A percentile compares a stretch with the other conserved stretches of the same genome.
These are phyloP conservation scores for Bovichtus variegatus DNA, from an alignment of 2,797 vertebrate species.

Conservation along the genomic window DNA sequence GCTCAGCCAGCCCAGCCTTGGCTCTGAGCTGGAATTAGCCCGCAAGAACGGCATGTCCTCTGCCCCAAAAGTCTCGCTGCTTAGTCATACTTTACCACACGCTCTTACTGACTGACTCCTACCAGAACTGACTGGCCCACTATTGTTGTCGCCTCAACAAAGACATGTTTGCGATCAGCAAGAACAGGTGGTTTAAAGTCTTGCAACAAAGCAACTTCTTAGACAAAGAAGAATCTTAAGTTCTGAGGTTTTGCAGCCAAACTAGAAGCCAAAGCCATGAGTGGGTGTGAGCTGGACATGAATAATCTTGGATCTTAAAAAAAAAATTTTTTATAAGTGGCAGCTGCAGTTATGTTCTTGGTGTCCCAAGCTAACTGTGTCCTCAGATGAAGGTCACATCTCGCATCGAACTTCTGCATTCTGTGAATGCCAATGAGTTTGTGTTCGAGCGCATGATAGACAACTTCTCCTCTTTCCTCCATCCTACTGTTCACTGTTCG, in stretches of 20 bases:
- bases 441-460: background rate
- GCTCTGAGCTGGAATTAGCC: constrained; percentile 48
- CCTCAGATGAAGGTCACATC: constrained; percentile 47
- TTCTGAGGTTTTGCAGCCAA: constrained; percentile 32
- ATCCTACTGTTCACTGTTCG: background rate
- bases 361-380: constrained; percentile 30
- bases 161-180: background rate
- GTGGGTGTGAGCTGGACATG: constrained; percentile 26
- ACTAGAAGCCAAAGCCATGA: constrained; percentile 49
- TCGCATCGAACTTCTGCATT: constrained; percentile 20
- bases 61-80: constrained; percentile 18
- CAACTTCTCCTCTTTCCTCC: background rate
- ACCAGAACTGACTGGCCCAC: background rate
- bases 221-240: constrained; percentile 4
- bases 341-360: constrained; percentile 58
- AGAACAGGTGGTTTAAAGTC: constrained; percentile 26
- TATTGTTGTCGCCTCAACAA: constrained; percentile 14
- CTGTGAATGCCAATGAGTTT: constrained; percentile 30
- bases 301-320: constrained; percentile 47
- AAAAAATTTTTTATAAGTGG: constrained; percentile 76
- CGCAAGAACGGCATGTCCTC: constrained; percentile 58
- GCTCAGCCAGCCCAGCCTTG: constrained; percentile 30
- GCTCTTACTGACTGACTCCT: background rate
- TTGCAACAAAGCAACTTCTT: background rate
- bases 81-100: constrained; percentile 8